Percentiles rank a stretch among this genome's conserved stretches.
phyloP scores from a whole-genome alignment of 2,797 vertebrate genomes.

The Ispidina lecontei region DNA sequence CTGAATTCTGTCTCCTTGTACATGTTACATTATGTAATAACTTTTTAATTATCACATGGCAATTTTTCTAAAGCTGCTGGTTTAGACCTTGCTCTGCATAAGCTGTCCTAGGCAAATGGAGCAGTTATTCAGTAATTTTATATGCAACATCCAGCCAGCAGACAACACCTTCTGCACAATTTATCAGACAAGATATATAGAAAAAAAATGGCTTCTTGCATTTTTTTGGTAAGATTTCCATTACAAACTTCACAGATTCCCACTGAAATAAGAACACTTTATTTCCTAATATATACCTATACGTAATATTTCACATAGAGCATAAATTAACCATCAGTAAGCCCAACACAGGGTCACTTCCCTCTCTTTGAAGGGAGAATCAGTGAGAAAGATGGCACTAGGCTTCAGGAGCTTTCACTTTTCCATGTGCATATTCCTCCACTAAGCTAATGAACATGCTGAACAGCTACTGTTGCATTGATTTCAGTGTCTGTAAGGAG shows the following conservation, averaged over 20 bases:
- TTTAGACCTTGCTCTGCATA: neutral
- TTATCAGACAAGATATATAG: neutral
- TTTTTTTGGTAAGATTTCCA: neutral
- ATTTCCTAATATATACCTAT: neutral
- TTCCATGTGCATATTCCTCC: neutral
- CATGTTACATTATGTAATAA: neutral
- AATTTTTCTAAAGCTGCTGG: neutral
- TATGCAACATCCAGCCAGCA: neutral
- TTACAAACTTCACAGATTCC: neutral
- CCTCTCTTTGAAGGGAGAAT: neutral
- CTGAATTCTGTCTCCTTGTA: neutral
- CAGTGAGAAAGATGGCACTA: neutral
- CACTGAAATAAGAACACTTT: neutral
- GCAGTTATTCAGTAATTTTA: neutral
- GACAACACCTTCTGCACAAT: neutral
- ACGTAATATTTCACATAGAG: neutral
- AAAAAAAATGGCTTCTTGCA: neutral
- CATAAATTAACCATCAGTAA: neutral
- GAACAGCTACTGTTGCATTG: conserved; percentile 34
- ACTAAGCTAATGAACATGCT: neutral
- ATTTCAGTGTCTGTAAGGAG: conserved; percentile 47
- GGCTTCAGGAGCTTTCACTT: conserved; percentile 1
- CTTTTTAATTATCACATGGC: neutral
- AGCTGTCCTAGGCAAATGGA: neutral
- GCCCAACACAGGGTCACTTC: neutral